Evolutionary conservation across 1,140 invertebrate genomes (phyloP).

Genomic region (Psilanteris sp.): DNA sequence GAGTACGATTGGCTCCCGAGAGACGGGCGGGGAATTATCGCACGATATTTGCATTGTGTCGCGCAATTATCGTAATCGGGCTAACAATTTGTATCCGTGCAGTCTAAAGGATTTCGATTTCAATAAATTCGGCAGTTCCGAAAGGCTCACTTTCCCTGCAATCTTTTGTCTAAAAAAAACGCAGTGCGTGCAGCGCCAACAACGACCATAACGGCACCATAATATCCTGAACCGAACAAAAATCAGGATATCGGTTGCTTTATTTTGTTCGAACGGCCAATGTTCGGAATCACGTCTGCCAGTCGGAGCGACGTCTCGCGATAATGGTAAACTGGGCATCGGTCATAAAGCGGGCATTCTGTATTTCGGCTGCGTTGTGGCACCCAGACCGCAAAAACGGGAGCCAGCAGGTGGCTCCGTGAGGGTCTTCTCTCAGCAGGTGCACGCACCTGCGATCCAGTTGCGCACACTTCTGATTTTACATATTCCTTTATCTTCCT

Average conservation of each 20-base stretch:
- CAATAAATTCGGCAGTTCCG: conserved; percentile 28
- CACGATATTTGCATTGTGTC: conserved; percentile 11
- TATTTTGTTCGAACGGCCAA: conserved; percentile 27
- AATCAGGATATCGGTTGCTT: conserved; percentile 52
- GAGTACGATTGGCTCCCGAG: too few relatives aligned
- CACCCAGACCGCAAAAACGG: conserved; percentile 35
- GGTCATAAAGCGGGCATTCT: conserved; percentile 10
- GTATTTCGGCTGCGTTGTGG: conserved; percentile 14
- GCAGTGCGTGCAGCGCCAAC: conserved; percentile 16
- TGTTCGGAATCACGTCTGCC: conserved; percentile 23
- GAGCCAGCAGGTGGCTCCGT: conserved; percentile 51
- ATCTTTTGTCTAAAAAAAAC: conserved; percentile 27
- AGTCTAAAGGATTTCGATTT: conserved; percentile 9
- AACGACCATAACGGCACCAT: not conserved
- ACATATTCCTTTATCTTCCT: not conserved
- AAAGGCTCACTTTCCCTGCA: conserved; percentile 47
- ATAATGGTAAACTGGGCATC: conserved; percentile 21
- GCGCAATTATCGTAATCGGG: conserved; percentile 13
- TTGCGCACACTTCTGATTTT: conserved; percentile 55
- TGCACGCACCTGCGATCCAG: conserved; percentile 43
- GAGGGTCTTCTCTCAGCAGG: conserved; percentile 45
- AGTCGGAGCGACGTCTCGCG: conserved; percentile 24
- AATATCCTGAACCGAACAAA: conserved; percentile 21
- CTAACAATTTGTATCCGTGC: conserved; percentile 11
- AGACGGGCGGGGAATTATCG: too few relatives aligned